phyloP scores from a whole-genome alignment of 2,797 vertebrate species.

The Setipinna tenuifilis region DNA sequence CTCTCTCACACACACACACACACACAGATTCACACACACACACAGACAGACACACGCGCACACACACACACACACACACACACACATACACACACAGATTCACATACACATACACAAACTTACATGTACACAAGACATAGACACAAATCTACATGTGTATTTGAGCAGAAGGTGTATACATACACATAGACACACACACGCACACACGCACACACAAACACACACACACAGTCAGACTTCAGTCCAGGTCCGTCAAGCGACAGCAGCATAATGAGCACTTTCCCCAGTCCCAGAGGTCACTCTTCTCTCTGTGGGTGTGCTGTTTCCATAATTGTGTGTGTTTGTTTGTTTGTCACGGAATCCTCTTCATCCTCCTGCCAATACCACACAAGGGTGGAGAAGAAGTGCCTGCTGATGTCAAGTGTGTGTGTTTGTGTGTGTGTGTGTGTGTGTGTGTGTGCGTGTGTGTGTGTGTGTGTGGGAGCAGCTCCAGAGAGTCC shows the following conservation, averaged over 20 bases:
- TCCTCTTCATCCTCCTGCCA: slow-evolving; percentile 3
- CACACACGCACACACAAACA: not conserved
- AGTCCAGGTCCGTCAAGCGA: slow-evolving; percentile 70
- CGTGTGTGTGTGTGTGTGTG: slow-evolving; percentile 19
- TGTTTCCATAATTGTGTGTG: slow-evolving; percentile 66
- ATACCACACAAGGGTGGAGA: not conserved
- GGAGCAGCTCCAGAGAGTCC: not conserved
- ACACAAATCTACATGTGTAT: too few species aligned
- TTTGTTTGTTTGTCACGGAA: slow-evolving; percentile 66
- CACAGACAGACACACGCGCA: too few species aligned
- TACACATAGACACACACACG: not conserved
- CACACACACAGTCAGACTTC: not conserved
- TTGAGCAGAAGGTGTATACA: slow-evolving; percentile 1
- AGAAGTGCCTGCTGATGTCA: not conserved
- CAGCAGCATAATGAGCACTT: slow-evolving; percentile 68
- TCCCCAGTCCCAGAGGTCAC: slow-evolving; percentile 52
- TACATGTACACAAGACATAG: too few species aligned
- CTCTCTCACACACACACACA: too few species aligned
- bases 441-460: not conserved
- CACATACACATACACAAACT: too few species aligned
- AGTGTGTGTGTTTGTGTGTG: not conserved
- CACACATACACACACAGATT: too few species aligned
- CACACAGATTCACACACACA: too few species aligned
- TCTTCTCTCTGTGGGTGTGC: slow-evolving; percentile 39
- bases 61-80: too few species aligned